Evolutionary conservation across 1,140 invertebrate species (phyloP).

Genomic region (Drosophila sp.): DNA sequence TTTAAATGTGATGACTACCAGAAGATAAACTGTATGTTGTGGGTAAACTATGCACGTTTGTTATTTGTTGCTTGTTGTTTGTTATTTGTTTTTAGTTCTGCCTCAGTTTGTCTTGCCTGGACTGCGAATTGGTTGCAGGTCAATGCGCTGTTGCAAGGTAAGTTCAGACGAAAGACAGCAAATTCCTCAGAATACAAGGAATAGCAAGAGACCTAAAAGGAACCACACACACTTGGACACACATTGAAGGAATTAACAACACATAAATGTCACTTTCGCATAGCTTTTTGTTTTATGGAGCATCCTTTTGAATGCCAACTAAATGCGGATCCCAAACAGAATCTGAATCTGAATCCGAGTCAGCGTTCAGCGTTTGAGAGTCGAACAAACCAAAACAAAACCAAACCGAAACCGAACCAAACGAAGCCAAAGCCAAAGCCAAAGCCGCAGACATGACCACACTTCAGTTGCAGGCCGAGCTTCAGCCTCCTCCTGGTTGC

Average conservation of each 20-base stretch:
- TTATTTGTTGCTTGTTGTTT: slow-evolving; percentile 4
- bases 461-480: slow-evolving; percentile 57
- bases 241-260: slow-evolving; percentile 75
- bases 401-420: slow-evolving; percentile 33
- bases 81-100: slow-evolving; percentile 9
- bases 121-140: slow-evolving; percentile 42
- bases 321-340: slow-evolving; percentile 17
- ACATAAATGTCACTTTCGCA: slow-evolving; percentile 81
- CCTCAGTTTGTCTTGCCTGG: neutral
- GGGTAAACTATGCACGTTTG: slow-evolving; percentile 4
- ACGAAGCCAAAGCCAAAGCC: slow-evolving; percentile 52
- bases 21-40: neutral
- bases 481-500: slow-evolving; percentile 5
- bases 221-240: slow-evolving; percentile 18
- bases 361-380: neutral
- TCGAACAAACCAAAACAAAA: slow-evolving; percentile 22
- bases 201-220: slow-evolving; percentile 44
- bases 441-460: slow-evolving; percentile 59
- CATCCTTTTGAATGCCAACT: slow-evolving; percentile 53
- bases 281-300: slow-evolving; percentile 81
- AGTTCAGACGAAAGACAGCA: slow-evolving; percentile 53
- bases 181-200: slow-evolving; percentile 71
- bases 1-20: too few species aligned
- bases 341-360: neutral
- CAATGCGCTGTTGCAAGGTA: slow-evolving; percentile 70